A percentile compares a stretch with the other conserved stretches of the same genome.
These are phyloP conservation scores for Pygoscelis adeliae DNA, from an alignment of 2,113 vertebrate species.

Conservation along the genomic window DNA sequence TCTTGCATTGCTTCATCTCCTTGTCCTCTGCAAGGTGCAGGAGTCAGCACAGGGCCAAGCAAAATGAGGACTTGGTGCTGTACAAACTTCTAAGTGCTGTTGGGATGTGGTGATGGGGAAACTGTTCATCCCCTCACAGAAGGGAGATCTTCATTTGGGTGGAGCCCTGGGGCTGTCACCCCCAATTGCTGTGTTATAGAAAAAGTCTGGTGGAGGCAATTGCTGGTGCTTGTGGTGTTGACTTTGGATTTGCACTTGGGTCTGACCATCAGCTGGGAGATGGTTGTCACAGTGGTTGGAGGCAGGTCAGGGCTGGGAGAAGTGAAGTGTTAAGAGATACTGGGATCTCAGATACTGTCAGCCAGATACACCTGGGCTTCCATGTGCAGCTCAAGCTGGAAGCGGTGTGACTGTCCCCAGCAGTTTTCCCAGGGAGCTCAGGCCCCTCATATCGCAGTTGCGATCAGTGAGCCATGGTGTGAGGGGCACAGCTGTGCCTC, in stretches of 20 bases:
- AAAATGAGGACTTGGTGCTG: not conserved
- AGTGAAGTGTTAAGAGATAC: not conserved
- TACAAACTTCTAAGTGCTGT: not conserved
- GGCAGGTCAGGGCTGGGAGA: not conserved
- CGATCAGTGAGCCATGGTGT: not conserved
- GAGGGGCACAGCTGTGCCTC: not conserved
- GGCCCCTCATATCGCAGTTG: not conserved
- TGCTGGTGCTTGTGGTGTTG: not conserved
- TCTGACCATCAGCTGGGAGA: not conserved
- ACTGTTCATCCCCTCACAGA: not conserved
- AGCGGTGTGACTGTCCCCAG: accelerated
- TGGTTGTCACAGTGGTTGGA: not conserved
- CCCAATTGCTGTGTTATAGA: not conserved
- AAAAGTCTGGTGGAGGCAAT: not conserved
- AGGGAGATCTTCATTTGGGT: not conserved
- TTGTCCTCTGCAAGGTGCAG: not conserved
- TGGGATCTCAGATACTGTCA: too few species aligned
- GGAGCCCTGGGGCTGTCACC: not conserved
- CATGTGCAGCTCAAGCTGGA: accelerated
- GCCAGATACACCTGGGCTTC: not conserved
- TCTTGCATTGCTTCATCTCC: not conserved
- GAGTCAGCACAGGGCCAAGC: accelerated
- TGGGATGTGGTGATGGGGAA: not conserved
- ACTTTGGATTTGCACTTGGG: not conserved
- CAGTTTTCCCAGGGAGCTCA: not conserved